Evolutionary conservation across 2,797 vertebrate species (phyloP).

Genomic region (Melanitta fusca): DNA sequence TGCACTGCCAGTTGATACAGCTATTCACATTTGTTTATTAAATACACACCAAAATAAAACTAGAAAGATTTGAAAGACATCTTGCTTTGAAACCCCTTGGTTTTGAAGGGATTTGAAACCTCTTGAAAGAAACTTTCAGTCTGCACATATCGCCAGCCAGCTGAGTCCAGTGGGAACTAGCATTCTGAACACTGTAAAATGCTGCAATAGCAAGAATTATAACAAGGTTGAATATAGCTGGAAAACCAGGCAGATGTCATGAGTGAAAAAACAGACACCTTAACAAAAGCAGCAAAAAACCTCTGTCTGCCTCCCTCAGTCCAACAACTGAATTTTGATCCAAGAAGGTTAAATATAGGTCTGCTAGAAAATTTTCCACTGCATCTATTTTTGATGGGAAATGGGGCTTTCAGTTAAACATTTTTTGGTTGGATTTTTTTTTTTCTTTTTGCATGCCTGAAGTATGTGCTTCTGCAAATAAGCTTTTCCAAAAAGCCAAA

Average conservation of each 20-base stretch:
- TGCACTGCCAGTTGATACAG: neutral
- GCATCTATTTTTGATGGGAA: conserved; percentile 59
- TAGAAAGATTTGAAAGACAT: neutral
- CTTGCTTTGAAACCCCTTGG: no score
- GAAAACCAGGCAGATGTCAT: conserved; percentile 49
- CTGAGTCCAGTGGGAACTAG: neutral
- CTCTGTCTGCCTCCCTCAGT: conserved; percentile 14
- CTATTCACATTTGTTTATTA: neutral
- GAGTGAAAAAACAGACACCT: conserved; percentile 60
- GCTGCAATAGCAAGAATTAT: conserved; percentile 17
- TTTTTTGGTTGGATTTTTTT: neutral
- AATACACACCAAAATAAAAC: neutral
- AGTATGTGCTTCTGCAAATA: conserved; percentile 39
- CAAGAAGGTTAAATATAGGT: conserved; percentile 63
- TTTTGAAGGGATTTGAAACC: neutral
- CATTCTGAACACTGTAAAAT: neutral
- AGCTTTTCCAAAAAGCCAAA: conserved; percentile 49
- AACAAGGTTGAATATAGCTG: conserved; percentile 20
- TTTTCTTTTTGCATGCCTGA: neutral
- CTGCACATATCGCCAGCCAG: neutral
- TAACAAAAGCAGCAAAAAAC: conserved; percentile 49
- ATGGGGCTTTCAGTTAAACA: conserved; percentile 20
- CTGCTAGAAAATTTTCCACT: conserved; percentile 62
- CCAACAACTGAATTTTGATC: conserved; percentile 47
- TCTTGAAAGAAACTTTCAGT: neutral